These are phyloP conservation scores for Aphelinus certus DNA, from an alignment of 1,140 invertebrate genomes.

Conservation along the genomic window DNA sequence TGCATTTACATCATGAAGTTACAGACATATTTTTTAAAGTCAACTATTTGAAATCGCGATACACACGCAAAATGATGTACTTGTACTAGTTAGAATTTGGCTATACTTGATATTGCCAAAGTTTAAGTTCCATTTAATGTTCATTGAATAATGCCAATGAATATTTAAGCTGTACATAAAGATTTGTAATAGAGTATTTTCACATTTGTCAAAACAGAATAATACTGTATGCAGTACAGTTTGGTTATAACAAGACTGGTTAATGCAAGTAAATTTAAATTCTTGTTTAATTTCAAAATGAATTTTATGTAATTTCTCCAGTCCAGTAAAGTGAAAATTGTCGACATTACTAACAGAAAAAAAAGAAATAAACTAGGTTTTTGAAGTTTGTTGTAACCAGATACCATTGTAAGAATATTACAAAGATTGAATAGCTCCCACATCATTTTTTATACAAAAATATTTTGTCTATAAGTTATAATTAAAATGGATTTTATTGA, in stretches of 20 bases:
- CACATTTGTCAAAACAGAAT: conserved; percentile 21
- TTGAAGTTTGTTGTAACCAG: too few species aligned
- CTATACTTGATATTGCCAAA: conserved; percentile 23
- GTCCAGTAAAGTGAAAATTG: too few species aligned
- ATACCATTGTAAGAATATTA: too few species aligned
- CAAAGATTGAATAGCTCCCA: too few species aligned
- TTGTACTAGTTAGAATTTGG: conserved; percentile 24
- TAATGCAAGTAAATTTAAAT: too few species aligned
- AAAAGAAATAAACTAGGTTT: too few species aligned
- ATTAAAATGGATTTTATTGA: conserved; percentile 12
- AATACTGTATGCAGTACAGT: too few species aligned
- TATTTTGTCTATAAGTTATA: conserved; percentile 30
- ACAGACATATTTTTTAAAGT: conserved; percentile 21
- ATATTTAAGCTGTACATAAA: conserved; percentile 40
- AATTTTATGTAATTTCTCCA: too few species aligned
- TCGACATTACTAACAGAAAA: too few species aligned
- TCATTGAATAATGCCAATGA: conserved; percentile 13
- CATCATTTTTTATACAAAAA: conserved; percentile 16
- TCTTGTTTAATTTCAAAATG: too few species aligned
- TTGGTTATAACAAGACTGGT: too few species aligned
- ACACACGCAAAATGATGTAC: conserved; percentile 18
- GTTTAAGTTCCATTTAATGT: conserved; percentile 33
- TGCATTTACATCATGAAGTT: conserved; percentile 20
- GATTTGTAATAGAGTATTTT: conserved; percentile 40
- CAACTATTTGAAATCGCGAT: neutral